phyloP scores from a whole-genome alignment of 2,113 vertebrate species.

The Salvelinus namaycush region DNA sequence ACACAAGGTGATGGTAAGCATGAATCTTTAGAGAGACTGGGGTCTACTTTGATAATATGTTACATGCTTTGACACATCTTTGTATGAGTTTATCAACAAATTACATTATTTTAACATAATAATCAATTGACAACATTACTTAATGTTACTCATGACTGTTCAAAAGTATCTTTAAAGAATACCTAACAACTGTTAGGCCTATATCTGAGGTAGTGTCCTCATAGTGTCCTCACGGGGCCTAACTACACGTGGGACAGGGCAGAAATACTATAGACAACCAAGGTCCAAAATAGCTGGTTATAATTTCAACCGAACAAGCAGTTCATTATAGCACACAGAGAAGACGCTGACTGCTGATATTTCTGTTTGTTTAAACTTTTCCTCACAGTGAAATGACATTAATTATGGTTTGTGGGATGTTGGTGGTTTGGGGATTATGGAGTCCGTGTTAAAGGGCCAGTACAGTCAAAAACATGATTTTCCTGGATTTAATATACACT shows the following conservation, averaged over 20 bases:
- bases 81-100: not conserved
- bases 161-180: not conserved
- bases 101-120: not conserved
- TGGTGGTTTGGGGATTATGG: slow-evolving; percentile 55
- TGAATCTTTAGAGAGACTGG: not conserved
- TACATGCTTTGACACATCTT: not conserved
- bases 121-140: not conserved
- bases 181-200: not conserved
- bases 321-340: slow-evolving; percentile 49
- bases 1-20: not conserved
- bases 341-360: slow-evolving; percentile 75
- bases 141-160: not conserved
- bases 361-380: slow-evolving; percentile 75
- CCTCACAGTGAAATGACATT: slow-evolving; percentile 63
- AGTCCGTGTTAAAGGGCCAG: slow-evolving; percentile 52
- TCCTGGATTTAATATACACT: too few species aligned
- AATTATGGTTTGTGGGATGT: slow-evolving; percentile 73
- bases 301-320: slow-evolving; percentile 61
- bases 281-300: slow-evolving; percentile 63
- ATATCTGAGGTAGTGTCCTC: slow-evolving; percentile 2
- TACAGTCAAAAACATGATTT: too few species aligned
- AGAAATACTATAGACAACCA: slow-evolving; percentile 35
- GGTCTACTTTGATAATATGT: not conserved
- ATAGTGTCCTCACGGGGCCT: not conserved
- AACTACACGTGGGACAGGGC: not conserved